Percentiles rank a stretch among this genome's conserved stretches.
These are phyloP conservation scores for Lipotes vexillifer DNA, from an alignment of 2,113 vertebrate genomes.

Conservation along the genomic window DNA sequence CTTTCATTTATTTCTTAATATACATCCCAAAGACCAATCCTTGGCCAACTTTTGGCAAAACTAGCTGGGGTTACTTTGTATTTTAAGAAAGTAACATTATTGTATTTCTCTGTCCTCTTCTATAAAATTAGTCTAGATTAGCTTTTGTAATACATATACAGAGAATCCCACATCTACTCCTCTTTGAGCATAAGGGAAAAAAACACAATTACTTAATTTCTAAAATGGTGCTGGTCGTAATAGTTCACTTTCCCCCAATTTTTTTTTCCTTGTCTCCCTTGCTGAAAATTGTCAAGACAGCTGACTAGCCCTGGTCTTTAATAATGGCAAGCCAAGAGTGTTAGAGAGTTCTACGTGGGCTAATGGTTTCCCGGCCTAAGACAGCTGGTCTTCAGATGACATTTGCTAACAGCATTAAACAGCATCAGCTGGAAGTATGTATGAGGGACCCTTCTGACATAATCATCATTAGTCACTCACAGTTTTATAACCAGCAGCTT, in stretches of 20 bases:
- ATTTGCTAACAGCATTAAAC: slow-evolving; percentile 15
- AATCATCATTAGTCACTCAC: slow-evolving; percentile 47
- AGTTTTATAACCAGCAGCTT: slow-evolving; percentile 31
- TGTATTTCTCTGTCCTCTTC: not conserved
- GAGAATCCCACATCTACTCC: not conserved
- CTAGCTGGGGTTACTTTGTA: not conserved
- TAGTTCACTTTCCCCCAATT: not conserved
- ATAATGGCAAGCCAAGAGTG: not conserved
- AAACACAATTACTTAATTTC: not conserved
- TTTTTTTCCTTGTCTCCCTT: not conserved
- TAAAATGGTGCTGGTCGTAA: not conserved
- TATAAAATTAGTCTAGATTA: not conserved
- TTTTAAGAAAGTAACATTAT: not conserved
- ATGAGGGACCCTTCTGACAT: not conserved
- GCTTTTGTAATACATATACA: not conserved
- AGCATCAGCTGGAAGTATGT: not conserved
- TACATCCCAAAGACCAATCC: not conserved
- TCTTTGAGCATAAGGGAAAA: not conserved
- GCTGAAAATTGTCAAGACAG: not conserved
- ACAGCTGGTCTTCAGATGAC: not conserved
- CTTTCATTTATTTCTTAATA: not conserved
- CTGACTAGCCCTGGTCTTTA: not conserved
- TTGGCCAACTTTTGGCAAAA: not conserved
- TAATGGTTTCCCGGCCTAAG: not conserved
- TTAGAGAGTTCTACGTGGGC: not conserved